Conservation (phyloP, 2,113 vertebrate species). For the Hippoglossus stenolepis region DNA sequence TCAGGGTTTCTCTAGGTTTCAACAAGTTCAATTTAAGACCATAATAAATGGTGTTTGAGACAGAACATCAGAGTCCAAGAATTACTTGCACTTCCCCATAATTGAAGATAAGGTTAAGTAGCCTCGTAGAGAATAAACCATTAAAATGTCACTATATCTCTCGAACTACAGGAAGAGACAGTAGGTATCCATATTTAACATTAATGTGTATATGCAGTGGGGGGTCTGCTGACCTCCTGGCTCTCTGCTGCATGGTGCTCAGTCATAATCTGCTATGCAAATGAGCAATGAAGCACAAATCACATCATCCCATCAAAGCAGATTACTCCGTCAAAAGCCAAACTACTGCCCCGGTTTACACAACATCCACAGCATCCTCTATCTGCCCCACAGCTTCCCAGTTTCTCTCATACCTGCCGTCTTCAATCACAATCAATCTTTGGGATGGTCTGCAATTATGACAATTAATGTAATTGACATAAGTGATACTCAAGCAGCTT, state of each 20-base stretch:
- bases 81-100: too few relatives aligned
- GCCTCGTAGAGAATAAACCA: too few relatives aligned
- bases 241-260: not conserved
- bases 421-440: not conserved
- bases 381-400: not conserved
- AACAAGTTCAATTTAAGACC: too few relatives aligned
- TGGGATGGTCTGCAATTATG: not conserved
- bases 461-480: too few relatives aligned
- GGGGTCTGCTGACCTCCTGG: not conserved
- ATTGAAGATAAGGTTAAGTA: too few relatives aligned
- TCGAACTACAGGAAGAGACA: too few relatives aligned
- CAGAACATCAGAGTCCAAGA: too few relatives aligned
- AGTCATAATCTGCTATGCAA: constrained; percentile 28
- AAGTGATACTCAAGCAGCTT: not conserved
- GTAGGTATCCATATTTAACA: too few relatives aligned
- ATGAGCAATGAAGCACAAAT: constrained; percentile 25
- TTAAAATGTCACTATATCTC: too few relatives aligned
- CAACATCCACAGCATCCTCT: not conserved
- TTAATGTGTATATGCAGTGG: not conserved
- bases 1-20: too few relatives aligned
- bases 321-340: constrained; percentile 21
- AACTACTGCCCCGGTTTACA: not conserved
- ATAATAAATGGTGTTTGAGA: too few relatives aligned
- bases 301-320: constrained; percentile 16
- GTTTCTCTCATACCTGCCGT: not conserved